Evolutionary conservation across 2,888 invertebrate species (phyloP).

Genomic region (Metalampra italica): DNA sequence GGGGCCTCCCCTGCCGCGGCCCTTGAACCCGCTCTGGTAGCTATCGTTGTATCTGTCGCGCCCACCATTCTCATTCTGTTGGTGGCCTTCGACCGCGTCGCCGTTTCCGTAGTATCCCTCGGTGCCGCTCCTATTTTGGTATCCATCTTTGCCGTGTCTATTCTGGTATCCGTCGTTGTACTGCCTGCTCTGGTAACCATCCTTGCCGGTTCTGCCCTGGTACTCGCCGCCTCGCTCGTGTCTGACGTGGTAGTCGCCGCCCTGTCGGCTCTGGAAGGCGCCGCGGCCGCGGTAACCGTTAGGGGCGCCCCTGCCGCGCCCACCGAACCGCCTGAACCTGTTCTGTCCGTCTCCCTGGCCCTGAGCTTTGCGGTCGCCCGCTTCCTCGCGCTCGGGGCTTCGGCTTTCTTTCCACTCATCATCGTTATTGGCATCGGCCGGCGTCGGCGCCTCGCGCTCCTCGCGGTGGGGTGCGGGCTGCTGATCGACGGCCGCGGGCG

Average conservation of each 20-base stretch:
- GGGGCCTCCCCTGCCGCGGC: constrained; percentile 69
- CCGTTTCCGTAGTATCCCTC: constrained; percentile 65
- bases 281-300: constrained; percentile 66
- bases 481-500: constrained; percentile 63
- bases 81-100: constrained; percentile 59
- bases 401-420: constrained; percentile 53
- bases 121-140: constrained; percentile 44
- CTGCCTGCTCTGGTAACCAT: constrained; percentile 54
- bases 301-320: constrained; percentile 55
- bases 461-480: constrained; percentile 38
- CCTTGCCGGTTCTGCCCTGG: constrained; percentile 49
- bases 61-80: constrained; percentile 69
- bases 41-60: constrained; percentile 70
- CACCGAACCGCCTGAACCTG: constrained; percentile 54
- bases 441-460: constrained; percentile 31
- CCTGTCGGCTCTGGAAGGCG: constrained; percentile 44
- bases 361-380: constrained; percentile 50
- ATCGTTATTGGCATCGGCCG: constrained; percentile 41
- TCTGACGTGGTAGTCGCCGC: constrained; percentile 51
- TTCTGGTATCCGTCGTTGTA: constrained; percentile 55
- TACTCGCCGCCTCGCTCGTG: constrained; percentile 41
- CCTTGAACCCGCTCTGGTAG: constrained; percentile 77
- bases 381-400: constrained; percentile 58
- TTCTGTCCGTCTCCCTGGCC: constrained; percentile 66
- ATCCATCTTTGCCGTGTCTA: constrained; percentile 49